A percentile compares a stretch with the other conserved stretches of the same genome.
These are phyloP conservation scores for Geophilus truncorum DNA, from an alignment of 2,888 invertebrate species.

Conservation along the genomic window DNA sequence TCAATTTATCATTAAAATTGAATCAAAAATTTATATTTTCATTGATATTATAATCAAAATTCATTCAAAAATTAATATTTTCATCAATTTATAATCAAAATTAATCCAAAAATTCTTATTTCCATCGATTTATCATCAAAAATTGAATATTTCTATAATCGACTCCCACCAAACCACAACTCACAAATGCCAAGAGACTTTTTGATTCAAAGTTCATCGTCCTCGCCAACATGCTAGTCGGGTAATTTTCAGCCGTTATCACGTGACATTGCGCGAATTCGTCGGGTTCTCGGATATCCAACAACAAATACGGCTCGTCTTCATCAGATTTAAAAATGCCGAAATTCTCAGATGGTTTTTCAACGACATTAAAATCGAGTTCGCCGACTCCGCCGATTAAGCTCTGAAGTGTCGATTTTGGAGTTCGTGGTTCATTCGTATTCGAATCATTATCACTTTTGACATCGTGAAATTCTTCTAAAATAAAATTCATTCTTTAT, in stretches of 20 bases:
- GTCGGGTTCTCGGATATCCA: slow-evolving; percentile 50
- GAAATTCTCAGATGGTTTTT: not conserved
- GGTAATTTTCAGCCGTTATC: slow-evolving; percentile 50
- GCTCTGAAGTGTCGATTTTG: not conserved
- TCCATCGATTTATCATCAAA: too few relatives aligned
- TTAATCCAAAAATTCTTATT: too few relatives aligned
- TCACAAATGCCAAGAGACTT: slow-evolving; percentile 50
- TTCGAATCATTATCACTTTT: not conserved
- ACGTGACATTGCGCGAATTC: slow-evolving; percentile 48
- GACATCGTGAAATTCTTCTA: too few relatives aligned
- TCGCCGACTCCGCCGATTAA: slow-evolving; percentile 16
- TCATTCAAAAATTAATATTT: too few relatives aligned
- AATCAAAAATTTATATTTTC: too few relatives aligned
- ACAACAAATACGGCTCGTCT: slow-evolving; percentile 48
- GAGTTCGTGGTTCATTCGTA: not conserved
- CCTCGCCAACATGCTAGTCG: slow-evolving; percentile 48
- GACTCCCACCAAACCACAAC: too few relatives aligned
- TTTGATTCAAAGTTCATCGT: slow-evolving; percentile 50
- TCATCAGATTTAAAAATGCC: not conserved
- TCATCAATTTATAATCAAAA: too few relatives aligned
- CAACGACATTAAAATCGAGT: not conserved
- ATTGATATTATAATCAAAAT: too few relatives aligned
- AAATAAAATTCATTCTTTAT: too few relatives aligned
- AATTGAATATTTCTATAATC: too few relatives aligned
- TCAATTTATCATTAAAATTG: too few relatives aligned